phyloP scores from a whole-genome alignment of 2,113 vertebrate species.

The Nestor notabilis region DNA sequence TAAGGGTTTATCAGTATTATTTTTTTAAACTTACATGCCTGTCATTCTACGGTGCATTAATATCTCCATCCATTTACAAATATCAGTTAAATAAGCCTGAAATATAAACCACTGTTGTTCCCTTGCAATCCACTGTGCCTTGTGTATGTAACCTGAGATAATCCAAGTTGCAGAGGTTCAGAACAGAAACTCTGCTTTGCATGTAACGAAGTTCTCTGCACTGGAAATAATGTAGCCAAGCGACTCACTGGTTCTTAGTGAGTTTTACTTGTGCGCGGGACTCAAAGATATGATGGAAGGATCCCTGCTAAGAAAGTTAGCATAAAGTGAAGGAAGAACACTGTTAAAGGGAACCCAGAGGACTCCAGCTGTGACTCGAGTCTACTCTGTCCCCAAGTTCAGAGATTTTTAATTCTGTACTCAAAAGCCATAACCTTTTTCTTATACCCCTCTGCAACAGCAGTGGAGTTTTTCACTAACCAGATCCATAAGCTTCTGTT shows the following conservation, averaged over 20 bases:
- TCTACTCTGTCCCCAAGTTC: background rate
- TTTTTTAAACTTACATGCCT: background rate
- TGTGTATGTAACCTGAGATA: background rate
- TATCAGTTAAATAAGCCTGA: background rate
- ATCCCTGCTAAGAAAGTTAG: background rate
- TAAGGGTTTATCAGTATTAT: background rate
- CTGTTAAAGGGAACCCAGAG: background rate
- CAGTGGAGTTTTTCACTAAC: background rate
- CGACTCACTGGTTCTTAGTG: background rate
- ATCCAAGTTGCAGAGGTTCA: background rate
- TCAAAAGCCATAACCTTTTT: background rate
- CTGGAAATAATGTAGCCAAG: background rate
- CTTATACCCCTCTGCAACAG: background rate
- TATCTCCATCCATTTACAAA: background rate
- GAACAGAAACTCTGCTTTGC: background rate
- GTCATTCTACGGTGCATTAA: background rate
- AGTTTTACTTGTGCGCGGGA: background rate
- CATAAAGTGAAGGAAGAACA: background rate
- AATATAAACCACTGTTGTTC: background rate
- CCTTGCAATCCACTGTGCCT: background rate
- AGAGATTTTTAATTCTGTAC: background rate
- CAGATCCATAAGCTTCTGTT: background rate
- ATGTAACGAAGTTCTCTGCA: background rate
- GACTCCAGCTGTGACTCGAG: background rate
- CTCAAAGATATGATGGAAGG: background rate